phyloP scores from a whole-genome alignment of 2,888 invertebrate species.

The Timema cristinae region DNA sequence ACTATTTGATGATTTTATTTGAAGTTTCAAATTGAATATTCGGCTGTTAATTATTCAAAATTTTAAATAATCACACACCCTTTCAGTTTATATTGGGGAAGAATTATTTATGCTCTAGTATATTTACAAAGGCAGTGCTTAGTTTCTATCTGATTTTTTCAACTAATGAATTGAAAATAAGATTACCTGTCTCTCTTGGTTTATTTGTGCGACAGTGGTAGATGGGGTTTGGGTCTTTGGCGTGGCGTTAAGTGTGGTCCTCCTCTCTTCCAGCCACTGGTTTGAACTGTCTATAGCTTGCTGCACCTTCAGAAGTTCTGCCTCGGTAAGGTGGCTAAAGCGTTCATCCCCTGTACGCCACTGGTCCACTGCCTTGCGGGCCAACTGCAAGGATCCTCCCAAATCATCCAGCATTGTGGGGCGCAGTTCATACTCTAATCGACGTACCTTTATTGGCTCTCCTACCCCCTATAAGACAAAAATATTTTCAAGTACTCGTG shows the following conservation, averaged over 20 bases:
- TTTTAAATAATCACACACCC: too few species aligned
- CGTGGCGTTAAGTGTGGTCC: constrained; percentile 59
- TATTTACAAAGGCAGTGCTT: too few species aligned
- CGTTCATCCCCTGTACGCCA: constrained; percentile 52
- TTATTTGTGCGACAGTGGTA: constrained; percentile 73
- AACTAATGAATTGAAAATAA: too few species aligned
- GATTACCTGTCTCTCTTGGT: constrained; percentile 69
- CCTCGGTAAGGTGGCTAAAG: constrained; percentile 69
- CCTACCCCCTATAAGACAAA: constrained; percentile 41
- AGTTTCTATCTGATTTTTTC: too few species aligned
- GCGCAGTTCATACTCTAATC: constrained; percentile 74
- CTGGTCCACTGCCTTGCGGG: constrained; percentile 74
- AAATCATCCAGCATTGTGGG: constrained; percentile 78
- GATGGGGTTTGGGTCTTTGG: constrained; percentile 70
- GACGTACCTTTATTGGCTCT: constrained; percentile 83
- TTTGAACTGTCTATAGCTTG: constrained; percentile 66
- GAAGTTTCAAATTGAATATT: too few species aligned
- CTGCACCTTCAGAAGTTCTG: constrained; percentile 73
- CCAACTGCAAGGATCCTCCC: constrained; percentile 68
- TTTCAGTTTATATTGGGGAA: too few species aligned
- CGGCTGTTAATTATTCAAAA: too few species aligned
- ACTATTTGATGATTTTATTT: too few species aligned
- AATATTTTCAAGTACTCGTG: too few species aligned
- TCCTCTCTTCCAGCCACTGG: constrained; percentile 77
- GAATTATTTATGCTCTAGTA: too few species aligned